phyloP scores from a whole-genome alignment of 2,113 vertebrate genomes.

The Numenius arquata region DNA sequence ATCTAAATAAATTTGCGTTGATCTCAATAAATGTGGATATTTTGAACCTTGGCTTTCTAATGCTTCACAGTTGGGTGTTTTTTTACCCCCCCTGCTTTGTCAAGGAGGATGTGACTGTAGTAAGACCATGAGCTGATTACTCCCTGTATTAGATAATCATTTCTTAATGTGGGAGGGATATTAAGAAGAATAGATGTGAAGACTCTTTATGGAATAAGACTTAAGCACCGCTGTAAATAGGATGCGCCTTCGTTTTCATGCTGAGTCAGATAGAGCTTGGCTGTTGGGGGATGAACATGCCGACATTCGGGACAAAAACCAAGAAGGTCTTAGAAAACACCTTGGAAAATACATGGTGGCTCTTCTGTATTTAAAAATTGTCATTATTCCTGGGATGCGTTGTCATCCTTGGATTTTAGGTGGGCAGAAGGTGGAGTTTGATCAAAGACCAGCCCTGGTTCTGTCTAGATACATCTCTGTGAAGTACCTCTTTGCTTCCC shows the following conservation, averaged over 20 bases:
- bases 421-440: not conserved
- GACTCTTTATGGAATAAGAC: slow-evolving; percentile 10
- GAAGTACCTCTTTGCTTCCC: not conserved
- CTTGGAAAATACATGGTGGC: not conserved
- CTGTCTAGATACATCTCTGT: not conserved
- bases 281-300: not conserved
- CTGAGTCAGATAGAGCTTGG: not conserved
- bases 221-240: not conserved
- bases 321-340: not conserved
- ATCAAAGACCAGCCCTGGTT: not conserved
- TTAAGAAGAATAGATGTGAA: slow-evolving; percentile 12
- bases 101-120: not conserved
- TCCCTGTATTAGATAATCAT: slow-evolving; percentile 4
- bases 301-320: not conserved
- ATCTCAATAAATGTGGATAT: not conserved
- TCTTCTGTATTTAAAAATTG: not conserved
- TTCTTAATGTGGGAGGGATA: slow-evolving; percentile 40
- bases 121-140: slow-evolving; percentile 39
- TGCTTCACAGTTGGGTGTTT: not conserved
- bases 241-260: not conserved
- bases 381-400: not conserved
- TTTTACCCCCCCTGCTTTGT: not conserved
- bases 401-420: not conserved
- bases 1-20: not conserved
- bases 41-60: slow-evolving; percentile 42